Evolutionary conservation across 2,888 invertebrate genomes (phyloP), one percentile per base, ranked within the genome.

Genomic region (Drosophila picticornis): DNA sequence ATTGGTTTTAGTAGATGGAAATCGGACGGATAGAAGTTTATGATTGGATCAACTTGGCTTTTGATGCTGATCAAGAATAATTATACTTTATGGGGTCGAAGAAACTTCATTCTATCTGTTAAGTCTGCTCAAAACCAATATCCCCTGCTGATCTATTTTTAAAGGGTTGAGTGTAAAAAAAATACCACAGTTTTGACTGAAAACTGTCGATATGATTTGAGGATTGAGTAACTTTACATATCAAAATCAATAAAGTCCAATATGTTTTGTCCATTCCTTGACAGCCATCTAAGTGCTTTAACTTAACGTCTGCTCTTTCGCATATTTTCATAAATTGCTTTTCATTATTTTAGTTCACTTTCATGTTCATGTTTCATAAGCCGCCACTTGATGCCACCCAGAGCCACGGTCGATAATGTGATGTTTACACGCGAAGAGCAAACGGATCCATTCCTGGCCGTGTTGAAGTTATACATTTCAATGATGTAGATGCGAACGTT

Each of bases 391-490:
- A 40, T 46, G 43, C 46, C 22, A n/a, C 29, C 11, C 27, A 16
- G 4, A 0, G 13, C 10, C 46, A 27, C 5, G 32, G 55, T 32
- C 40, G 19, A 36, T 36, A 29, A 11, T 43, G 16, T 31, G 16
- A 31, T 22, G 53, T 31, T 10, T 38, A 51, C n/a, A 36, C 2
- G 27, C 19, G 6, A 27, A 27, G 11, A 19, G 25, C 19, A 27
- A 36, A 11, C 11, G 19, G 5, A 16, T 34, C 11, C 34, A 27
- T 50, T 50, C n/a, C 16, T 36, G 27, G 27, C 32, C 34, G 34
- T 19, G 38, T 9, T 25, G 46, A 7, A 25, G 46, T 43, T 58
- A 55, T 59, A 62, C 60, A 75, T 77, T 77, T 56, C 66, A 64
- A 66, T 70, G 60, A 61, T 29, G 40, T 22, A 13, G 51, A 58